Percentiles rank a stretch among this genome's conserved stretches.
Conservation (phyloP, 2,888 invertebrate species). For the Meganola albula region DNA sequence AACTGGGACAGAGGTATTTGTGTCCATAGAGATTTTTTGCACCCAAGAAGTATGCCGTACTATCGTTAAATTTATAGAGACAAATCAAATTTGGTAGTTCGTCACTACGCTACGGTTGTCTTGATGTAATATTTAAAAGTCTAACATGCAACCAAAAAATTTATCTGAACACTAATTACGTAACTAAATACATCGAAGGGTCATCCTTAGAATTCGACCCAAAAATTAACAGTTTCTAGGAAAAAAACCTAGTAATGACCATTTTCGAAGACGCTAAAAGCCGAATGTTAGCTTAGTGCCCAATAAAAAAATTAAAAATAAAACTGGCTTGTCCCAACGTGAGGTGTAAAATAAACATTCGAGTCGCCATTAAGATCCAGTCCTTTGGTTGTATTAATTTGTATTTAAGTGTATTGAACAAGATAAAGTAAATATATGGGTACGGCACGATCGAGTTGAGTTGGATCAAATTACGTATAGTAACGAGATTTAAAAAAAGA, state of each 20-base stretch:
- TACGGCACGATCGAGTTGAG: conserved; percentile 45
- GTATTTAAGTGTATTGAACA: conserved; percentile 78
- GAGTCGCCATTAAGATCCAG: conserved; percentile 67
- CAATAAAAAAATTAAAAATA: conserved; percentile 56
- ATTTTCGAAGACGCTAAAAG: conserved; percentile 63
- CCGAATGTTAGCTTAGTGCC: conserved; percentile 31
- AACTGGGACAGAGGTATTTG: too few species aligned
- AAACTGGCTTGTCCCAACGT: conserved; percentile 59
- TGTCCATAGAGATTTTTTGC: too few species aligned
- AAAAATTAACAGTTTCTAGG: conserved; percentile 40
- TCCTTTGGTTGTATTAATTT: conserved; percentile 75
- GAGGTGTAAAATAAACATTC: conserved; percentile 76
- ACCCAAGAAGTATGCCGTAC: too few species aligned
- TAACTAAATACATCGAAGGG: conserved; percentile 7
- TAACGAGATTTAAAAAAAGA: too few species aligned
- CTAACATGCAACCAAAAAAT: too few species aligned
- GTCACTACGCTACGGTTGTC: too few species aligned
- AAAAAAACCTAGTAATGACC: conserved; percentile 34
- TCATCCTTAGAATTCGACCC: conserved; percentile 12
- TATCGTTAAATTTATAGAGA: too few species aligned
- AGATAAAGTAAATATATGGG: conserved; percentile 75
- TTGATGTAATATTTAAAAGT: too few species aligned
- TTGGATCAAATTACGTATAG: conserved; percentile 46
- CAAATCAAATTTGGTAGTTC: too few species aligned
- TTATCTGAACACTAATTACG: conserved; percentile 4